A percentile compares a stretch with the other conserved stretches of the same genome.
Evolutionary conservation across 2,113 vertebrate genomes (phyloP).

Genomic region (Phylloscopus trochilus): DNA sequence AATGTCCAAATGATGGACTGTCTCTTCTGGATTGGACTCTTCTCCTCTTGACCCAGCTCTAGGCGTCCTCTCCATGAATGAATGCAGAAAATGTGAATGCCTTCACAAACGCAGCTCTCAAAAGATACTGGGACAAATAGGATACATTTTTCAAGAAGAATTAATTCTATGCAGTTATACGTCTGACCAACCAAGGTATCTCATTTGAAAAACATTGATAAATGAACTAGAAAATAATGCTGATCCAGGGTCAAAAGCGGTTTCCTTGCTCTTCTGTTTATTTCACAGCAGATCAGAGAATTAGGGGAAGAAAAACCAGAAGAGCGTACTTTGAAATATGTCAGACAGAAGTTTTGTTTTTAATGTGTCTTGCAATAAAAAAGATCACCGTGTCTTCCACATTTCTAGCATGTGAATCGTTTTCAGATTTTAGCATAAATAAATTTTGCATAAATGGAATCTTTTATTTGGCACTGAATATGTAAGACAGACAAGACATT

Average conservation of each 20-base stretch:
- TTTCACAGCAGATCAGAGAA: not conserved
- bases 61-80: not conserved
- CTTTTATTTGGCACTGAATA: slow-evolving; percentile 16
- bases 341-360: not conserved
- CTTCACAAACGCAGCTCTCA: not conserved
- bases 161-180: not conserved
- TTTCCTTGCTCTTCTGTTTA: not conserved
- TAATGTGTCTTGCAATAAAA: not conserved
- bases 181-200: not conserved
- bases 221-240: not conserved
- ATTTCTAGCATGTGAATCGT: not conserved
- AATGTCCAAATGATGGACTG: not conserved
- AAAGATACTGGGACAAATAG: not conserved
- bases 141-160: not conserved
- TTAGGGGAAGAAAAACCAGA: not conserved
- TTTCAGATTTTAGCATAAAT: slow-evolving; percentile 2
- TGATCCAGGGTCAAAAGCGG: not conserved
- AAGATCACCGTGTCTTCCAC: not conserved
- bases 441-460: not conserved
- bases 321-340: not conserved
- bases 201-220: not conserved
- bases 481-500: slow-evolving; percentile 18
- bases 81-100: not conserved
- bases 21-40: not conserved
- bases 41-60: not conserved